These are phyloP conservation scores for Rhinoraja longicauda DNA, from an alignment of 2,797 vertebrate species.

Conservation along the genomic window DNA sequence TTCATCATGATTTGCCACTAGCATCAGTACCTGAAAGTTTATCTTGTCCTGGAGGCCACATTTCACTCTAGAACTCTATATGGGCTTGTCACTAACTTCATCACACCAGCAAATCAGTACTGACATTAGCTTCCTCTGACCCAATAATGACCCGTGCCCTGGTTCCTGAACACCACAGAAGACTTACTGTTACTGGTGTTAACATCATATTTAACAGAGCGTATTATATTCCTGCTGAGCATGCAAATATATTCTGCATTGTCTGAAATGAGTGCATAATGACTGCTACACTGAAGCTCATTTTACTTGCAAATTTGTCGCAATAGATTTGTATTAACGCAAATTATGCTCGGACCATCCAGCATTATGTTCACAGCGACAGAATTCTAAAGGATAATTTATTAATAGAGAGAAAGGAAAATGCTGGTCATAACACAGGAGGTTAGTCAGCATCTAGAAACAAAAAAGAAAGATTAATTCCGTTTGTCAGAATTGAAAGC, in stretches of 20 bases:
- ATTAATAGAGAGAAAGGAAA: not conserved
- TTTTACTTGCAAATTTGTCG: not conserved
- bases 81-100: not conserved
- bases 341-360: not conserved
- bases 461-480: not conserved
- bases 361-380: not conserved
- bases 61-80: not conserved
- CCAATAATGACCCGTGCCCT: not conserved
- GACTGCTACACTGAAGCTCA: not conserved
- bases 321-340: not conserved
- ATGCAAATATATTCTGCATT: not conserved
- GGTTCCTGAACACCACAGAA: not conserved
- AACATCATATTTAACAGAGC: not conserved
- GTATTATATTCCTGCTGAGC: constrained; percentile 12
- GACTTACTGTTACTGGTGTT: not conserved
- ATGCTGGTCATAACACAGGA: not conserved
- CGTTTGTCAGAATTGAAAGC: not conserved
- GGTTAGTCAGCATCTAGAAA: not conserved
- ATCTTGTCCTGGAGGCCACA: not conserved
- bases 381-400: not conserved
- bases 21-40: too few relatives aligned
- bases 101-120: not conserved
- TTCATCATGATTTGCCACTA: not conserved
- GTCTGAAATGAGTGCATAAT: not conserved
- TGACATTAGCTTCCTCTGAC: not conserved